Percentiles rank a stretch among this genome's conserved stretches.
Conservation (phyloP, 2,888 invertebrate genomes). For the Biston stratarius region DNA sequence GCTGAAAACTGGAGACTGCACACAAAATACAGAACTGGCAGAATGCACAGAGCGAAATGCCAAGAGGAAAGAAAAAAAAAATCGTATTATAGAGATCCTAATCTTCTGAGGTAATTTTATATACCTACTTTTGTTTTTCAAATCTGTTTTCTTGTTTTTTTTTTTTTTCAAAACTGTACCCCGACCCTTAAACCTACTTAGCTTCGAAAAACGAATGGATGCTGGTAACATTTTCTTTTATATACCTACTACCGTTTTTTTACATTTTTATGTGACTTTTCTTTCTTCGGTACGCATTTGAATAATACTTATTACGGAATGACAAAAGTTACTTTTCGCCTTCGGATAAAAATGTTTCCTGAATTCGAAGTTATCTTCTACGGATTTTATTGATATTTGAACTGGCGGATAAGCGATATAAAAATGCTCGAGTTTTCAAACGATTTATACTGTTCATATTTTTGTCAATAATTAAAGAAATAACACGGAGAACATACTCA, state of each 20-base stretch:
- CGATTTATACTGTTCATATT: not conserved
- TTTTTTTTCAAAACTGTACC: not conserved
- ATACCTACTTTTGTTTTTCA: no score
- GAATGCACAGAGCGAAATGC: no score
- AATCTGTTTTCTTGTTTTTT: no score
- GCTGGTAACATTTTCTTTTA: slow-evolving; percentile 42
- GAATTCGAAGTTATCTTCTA: slow-evolving; percentile 22
- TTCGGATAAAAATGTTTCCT: slow-evolving; percentile 24
- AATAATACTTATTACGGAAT: slow-evolving; percentile 69
- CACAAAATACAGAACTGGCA: no score
- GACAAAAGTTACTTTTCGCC: slow-evolving; percentile 58
- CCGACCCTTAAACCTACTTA: slow-evolving; percentile 56
- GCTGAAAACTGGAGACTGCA: no score
- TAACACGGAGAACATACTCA: not conserved
- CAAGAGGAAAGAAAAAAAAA: no score
- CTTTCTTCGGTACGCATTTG: slow-evolving; percentile 65
- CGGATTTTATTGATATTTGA: slow-evolving; percentile 10
- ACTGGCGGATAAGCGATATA: not conserved
- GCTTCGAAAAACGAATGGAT: slow-evolving; percentile 64
- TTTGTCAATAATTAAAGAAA: no score
- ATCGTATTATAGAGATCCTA: no score
- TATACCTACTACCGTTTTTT: slow-evolving; percentile 50
- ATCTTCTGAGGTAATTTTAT: no score
- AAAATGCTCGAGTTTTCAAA: not conserved
- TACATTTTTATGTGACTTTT: slow-evolving; percentile 80